Conservation (phyloP, 2,888 invertebrate genomes). For the Xylocampa areola region DNA sequence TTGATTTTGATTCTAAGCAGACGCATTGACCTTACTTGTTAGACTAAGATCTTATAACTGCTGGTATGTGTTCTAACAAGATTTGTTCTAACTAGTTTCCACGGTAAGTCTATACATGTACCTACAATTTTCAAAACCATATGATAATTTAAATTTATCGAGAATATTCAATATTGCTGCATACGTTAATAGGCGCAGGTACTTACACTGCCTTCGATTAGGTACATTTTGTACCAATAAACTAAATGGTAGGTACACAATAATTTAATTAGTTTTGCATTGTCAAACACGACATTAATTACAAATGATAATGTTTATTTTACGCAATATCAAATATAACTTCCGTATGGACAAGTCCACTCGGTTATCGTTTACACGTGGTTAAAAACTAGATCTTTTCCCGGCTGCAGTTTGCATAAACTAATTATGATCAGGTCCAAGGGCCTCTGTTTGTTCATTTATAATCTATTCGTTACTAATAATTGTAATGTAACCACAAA, state of each 20-base stretch:
- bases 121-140: constrained; percentile 10
- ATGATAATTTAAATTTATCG: constrained; percentile 5
- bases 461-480: constrained; percentile 64
- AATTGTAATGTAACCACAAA: constrained; percentile 62
- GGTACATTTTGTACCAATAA: constrained; percentile 28
- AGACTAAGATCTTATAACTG: constrained; percentile 12
- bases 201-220: constrained; percentile 13
- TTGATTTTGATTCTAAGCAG: constrained; percentile 29
- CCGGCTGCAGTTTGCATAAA: constrained; percentile 67
- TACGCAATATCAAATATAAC: constrained; percentile 52
- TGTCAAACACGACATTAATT: constrained; percentile 62
- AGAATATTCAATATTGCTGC: neutral
- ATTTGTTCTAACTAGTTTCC: constrained; percentile 24
- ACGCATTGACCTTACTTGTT: constrained; percentile 25
- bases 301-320: constrained; percentile 61
- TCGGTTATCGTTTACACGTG: constrained; percentile 75
- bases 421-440: constrained; percentile 67
- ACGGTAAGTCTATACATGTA: constrained; percentile 13
- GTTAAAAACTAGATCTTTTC: constrained; percentile 72
- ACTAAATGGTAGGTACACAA: constrained; percentile 41
- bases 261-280: constrained; percentile 67
- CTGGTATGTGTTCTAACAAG: constrained; percentile 21
- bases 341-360: constrained; percentile 66
- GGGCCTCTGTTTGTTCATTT: constrained; percentile 64
- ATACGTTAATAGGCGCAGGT: neutral